Percentiles rank a stretch among this genome's conserved stretches.
Evolutionary conservation across 1,140 invertebrate genomes (phyloP).

Genomic region (Caenorhabditis elegans): DNA sequence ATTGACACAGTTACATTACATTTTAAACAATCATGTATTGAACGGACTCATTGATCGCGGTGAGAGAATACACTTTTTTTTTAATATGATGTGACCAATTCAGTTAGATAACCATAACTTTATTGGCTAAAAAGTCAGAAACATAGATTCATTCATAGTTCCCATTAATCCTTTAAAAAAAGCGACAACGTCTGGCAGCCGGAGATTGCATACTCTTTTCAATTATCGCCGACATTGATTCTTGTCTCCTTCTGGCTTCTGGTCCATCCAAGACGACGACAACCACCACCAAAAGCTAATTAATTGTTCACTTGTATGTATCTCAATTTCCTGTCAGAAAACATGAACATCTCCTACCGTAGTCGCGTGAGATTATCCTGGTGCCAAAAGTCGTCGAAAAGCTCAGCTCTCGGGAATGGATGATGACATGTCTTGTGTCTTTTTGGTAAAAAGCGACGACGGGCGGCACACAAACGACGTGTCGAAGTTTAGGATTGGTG

Average conservation of each 20-base stretch:
- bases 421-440: conserved; percentile 30
- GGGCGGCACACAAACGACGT: conserved; percentile 29
- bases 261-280: neutral
- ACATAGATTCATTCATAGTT: neutral
- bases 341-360: neutral
- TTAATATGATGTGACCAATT: no score
- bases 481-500: conserved; percentile 21
- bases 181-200: conserved; percentile 17
- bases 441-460: conserved; percentile 20
- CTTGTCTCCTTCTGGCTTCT: neutral
- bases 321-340: neutral
- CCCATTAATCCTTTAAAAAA: neutral
- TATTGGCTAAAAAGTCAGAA: neutral
- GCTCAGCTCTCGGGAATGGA: conserved; percentile 22
- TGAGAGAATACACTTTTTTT: no score
- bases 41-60: no score
- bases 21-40: no score
- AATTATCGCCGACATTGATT: conserved; percentile 7
- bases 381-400: neutral
- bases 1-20: no score
- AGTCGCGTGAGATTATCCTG: neutral
- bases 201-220: conserved; percentile 29
- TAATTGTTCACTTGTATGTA: neutral
- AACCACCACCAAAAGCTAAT: neutral
- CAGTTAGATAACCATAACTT: no score